These are phyloP conservation scores for Lissonota sp. DNA, from an alignment of 2,888 invertebrate genomes.

Conservation along the genomic window DNA sequence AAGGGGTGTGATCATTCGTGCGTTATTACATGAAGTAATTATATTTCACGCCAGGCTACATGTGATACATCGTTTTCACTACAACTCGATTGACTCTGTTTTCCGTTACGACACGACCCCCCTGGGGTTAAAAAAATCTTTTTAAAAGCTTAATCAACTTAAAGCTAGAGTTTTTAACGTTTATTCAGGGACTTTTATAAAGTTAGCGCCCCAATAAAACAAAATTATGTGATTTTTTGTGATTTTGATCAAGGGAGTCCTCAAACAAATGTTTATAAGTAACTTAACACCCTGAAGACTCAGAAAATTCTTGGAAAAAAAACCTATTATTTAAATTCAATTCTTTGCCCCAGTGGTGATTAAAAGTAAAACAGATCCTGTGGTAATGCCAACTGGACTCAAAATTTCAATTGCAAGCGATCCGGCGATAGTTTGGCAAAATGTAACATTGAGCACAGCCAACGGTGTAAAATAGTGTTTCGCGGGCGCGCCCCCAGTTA, in stretches of 20 bases:
- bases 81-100: neutral
- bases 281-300: no score
- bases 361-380: neutral
- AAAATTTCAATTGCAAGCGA: neutral
- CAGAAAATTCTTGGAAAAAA: no score
- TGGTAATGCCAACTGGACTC: neutral
- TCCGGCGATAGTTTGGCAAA: neutral
- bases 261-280: no score
- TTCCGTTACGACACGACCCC: neutral
- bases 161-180: no score
- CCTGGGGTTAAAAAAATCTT: neutral
- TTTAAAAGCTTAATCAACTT: neutral
- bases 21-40: constrained; percentile 3
- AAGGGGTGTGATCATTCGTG: constrained; percentile 36
- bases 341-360: no score
- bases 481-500: constrained; percentile 75
- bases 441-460: constrained; percentile 5
- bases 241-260: no score
- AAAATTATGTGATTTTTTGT: no score
- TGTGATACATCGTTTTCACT: neutral
- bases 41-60: constrained; percentile 4
- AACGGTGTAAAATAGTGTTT: constrained; percentile 43
- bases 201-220: no score
- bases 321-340: no score
- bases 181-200: no score